These are phyloP conservation scores for Paradoxurus hermaphroditus DNA, from an alignment of 2,113 vertebrate species.

Conservation along the genomic window DNA sequence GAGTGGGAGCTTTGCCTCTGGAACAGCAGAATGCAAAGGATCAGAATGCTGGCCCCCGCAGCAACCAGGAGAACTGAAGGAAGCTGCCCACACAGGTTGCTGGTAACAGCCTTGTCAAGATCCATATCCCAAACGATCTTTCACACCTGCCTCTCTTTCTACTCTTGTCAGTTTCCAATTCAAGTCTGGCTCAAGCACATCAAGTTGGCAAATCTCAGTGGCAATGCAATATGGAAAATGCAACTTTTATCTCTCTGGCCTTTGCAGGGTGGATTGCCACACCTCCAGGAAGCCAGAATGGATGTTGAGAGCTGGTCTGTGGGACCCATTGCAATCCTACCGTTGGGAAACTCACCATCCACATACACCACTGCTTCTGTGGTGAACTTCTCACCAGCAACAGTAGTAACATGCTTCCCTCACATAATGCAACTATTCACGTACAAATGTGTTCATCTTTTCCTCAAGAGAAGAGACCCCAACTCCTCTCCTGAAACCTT, in stretches of 20 bases:
- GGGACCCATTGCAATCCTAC: rapidly evolving
- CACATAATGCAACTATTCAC: not conserved
- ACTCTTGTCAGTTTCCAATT: not conserved
- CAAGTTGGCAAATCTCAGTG: not conserved
- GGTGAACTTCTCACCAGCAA: not conserved
- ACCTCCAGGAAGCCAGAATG: not conserved
- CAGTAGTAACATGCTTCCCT: not conserved
- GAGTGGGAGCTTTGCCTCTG: not conserved
- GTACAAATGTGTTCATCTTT: not conserved
- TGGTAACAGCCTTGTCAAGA: not conserved
- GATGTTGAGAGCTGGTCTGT: not conserved
- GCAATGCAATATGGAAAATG: not conserved
- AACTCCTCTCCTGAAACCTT: not conserved
- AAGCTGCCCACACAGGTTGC: not conserved
- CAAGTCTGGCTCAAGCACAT: not conserved
- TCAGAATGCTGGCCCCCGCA: not conserved
- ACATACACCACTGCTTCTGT: rapidly evolving
- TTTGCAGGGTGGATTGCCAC: not conserved
- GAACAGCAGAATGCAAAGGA: not conserved
- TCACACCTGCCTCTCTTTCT: not conserved
- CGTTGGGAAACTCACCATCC: not conserved
- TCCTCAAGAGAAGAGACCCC: not conserved
- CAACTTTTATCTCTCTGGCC: not conserved
- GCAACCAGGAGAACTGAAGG: not conserved
- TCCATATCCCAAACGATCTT: not conserved